Percentiles rank a stretch among this genome's conserved stretches.
Conservation (phyloP, 1,140 invertebrate genomes). For the Danaus plexippus region DNA sequence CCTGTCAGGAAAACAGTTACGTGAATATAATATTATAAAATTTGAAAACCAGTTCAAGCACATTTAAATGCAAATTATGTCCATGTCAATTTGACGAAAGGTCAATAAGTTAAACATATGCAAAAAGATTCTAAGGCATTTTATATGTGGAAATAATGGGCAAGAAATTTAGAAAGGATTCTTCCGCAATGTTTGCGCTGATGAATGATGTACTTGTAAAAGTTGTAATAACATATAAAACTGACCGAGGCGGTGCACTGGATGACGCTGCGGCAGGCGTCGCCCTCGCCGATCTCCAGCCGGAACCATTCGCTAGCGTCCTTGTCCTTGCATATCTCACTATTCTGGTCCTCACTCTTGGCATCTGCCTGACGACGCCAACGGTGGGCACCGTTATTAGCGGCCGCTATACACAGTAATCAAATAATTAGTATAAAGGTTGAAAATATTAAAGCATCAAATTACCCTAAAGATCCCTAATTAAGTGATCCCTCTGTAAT, state of each 20-base stretch:
- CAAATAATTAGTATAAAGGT: too few relatives aligned
- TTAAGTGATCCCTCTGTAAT: too few relatives aligned
- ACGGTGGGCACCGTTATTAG: constrained; percentile 43
- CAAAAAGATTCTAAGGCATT: too few relatives aligned
- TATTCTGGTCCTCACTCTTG: constrained; percentile 90
- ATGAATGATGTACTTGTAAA: constrained; percentile 23
- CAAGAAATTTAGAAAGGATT: too few relatives aligned
- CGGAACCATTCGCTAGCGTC: constrained; percentile 97
- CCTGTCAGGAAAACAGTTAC: constrained; percentile 68
- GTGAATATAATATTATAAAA: too few relatives aligned
- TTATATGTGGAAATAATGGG: too few relatives aligned
- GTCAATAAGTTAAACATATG: too few relatives aligned
- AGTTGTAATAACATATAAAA: constrained; percentile 41
- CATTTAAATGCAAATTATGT: constrained; percentile 2
- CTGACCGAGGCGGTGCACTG: constrained; percentile 93
- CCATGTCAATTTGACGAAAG: too few relatives aligned
- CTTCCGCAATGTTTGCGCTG: too few relatives aligned
- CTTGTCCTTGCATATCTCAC: constrained; percentile 92
- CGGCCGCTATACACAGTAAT: constrained; percentile 23
- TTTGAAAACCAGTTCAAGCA: not conserved
- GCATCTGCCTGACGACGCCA: constrained; percentile 71
- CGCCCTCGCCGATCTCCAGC: constrained; percentile 88
- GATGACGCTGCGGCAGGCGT: constrained; percentile 95
- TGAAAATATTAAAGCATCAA: too few relatives aligned
- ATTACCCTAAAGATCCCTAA: too few relatives aligned